Conservation (phyloP, 2,888 invertebrate species). For the Aplocera efformata region DNA sequence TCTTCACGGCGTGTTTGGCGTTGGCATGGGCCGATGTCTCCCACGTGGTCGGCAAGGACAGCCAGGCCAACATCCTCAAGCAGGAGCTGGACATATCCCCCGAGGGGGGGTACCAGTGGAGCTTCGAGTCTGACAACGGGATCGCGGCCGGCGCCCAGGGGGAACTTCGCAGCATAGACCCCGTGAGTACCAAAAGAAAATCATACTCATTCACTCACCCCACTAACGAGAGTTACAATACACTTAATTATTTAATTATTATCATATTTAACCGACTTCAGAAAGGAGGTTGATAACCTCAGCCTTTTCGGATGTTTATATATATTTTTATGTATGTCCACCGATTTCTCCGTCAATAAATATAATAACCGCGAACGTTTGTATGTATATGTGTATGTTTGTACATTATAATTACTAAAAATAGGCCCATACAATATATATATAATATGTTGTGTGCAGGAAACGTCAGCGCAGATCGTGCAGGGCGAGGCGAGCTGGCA, state of each 20-base stretch:
- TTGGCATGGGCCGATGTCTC: constrained; percentile 58
- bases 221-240: too few species aligned
- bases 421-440: too few species aligned
- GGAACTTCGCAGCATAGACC: constrained; percentile 59
- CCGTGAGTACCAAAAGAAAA: constrained; percentile 39
- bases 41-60: constrained; percentile 40
- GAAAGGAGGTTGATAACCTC: too few species aligned
- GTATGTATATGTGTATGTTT: too few species aligned
- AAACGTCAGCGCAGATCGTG: constrained; percentile 33
- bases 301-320: too few species aligned
- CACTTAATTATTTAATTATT: too few species aligned
- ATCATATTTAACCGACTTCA: too few species aligned
- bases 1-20: constrained; percentile 37
- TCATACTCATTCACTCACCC: not conserved
- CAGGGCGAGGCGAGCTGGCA: constrained; percentile 49
- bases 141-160: constrained; percentile 78
- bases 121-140: constrained; percentile 81
- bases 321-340: too few species aligned
- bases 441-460: too few species aligned
- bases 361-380: too few species aligned
- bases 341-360: too few species aligned
- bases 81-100: constrained; percentile 59
- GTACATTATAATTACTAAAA: too few species aligned
- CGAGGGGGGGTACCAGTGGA: constrained; percentile 74
- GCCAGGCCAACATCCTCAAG: constrained; percentile 43